phyloP scores from a whole-genome alignment of 2,113 vertebrate genomes.

The Tetraodon nigroviridis region DNA sequence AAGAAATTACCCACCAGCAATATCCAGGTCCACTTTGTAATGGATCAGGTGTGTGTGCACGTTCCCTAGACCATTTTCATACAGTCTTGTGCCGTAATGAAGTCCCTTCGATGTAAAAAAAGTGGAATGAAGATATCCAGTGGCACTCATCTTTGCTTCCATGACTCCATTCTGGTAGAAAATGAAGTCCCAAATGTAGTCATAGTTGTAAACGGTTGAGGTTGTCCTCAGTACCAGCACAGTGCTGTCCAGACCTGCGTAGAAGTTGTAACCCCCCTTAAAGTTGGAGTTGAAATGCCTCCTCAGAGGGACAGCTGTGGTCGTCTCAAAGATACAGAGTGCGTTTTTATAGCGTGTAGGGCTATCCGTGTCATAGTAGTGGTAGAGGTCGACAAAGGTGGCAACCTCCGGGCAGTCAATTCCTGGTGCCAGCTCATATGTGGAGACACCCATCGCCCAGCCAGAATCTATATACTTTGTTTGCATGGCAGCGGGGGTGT shows the following conservation, averaged over 20 bases:
- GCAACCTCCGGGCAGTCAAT: slow-evolving; percentile 86
- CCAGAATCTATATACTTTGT: slow-evolving; percentile 86
- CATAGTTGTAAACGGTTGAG: slow-evolving; percentile 91
- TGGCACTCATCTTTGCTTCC: slow-evolving; percentile 86
- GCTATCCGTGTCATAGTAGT: slow-evolving; percentile 79
- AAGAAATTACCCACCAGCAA: slow-evolving; percentile 76
- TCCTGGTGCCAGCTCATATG: slow-evolving; percentile 80
- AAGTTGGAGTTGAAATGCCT: slow-evolving; percentile 84
- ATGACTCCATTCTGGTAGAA: slow-evolving; percentile 88
- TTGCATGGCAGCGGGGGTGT: slow-evolving; percentile 85
- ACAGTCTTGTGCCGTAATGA: slow-evolving; percentile 79
- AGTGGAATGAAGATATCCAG: slow-evolving; percentile 84
- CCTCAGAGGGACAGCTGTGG: slow-evolving; percentile 78
- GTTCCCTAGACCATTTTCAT: slow-evolving; percentile 85
- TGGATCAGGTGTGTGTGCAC: slow-evolving; percentile 88
- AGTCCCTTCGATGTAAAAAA: slow-evolving; percentile 83
- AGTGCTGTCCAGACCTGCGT: slow-evolving; percentile 78
- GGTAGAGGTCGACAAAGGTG: slow-evolving; percentile 80
- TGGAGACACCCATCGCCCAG: slow-evolving; percentile 82
- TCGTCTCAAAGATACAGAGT: slow-evolving; percentile 89
- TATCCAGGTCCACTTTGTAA: slow-evolving; percentile 89
- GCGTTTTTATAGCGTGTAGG: slow-evolving; percentile 73
- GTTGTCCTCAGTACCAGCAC: slow-evolving; percentile 84
- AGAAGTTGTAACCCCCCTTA: slow-evolving; percentile 81
- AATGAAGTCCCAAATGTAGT: slow-evolving; percentile 92